These are phyloP conservation scores for Nothoprocta pentlandii DNA, from an alignment of 2,113 vertebrate genomes.

Conservation along the genomic window DNA sequence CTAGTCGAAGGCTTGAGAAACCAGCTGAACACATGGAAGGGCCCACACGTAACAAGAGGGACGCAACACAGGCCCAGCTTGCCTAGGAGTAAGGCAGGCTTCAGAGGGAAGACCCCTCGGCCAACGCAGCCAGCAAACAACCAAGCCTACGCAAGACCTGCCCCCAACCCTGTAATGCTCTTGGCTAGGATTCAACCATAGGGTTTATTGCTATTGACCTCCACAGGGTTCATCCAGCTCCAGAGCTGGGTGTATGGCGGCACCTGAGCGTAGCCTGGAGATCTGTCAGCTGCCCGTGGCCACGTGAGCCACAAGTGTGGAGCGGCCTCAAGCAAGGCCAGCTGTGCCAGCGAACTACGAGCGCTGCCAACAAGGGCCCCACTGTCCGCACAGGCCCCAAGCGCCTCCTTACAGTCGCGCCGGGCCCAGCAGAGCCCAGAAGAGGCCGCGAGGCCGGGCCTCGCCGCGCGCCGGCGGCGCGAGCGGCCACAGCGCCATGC, in stretches of 20 bases:
- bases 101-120: background rate
- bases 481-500: background rate
- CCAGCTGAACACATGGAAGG: background rate
- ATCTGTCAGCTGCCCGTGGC: background rate
- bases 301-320: accelerated
- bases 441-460: background rate
- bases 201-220: accelerated
- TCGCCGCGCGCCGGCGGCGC: accelerated
- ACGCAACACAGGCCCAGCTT: accelerated
- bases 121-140: accelerated
- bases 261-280: accelerated
- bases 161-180: background rate
- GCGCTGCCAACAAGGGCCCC: background rate
- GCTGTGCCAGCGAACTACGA: background rate
- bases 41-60: accelerated
- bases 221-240: accelerated
- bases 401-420: background rate
- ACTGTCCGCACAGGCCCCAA: background rate
- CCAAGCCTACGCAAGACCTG: background rate
- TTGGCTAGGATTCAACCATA: accelerated
- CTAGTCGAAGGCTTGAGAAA: background rate
- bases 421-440: background rate
- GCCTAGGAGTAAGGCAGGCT: background rate
- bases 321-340: background rate
- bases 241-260: accelerated